Evolutionary conservation across 2,797 vertebrate genomes (phyloP), one percentile per base, ranked within the genome.

Genomic region (Leucoraja ocellata): DNA sequence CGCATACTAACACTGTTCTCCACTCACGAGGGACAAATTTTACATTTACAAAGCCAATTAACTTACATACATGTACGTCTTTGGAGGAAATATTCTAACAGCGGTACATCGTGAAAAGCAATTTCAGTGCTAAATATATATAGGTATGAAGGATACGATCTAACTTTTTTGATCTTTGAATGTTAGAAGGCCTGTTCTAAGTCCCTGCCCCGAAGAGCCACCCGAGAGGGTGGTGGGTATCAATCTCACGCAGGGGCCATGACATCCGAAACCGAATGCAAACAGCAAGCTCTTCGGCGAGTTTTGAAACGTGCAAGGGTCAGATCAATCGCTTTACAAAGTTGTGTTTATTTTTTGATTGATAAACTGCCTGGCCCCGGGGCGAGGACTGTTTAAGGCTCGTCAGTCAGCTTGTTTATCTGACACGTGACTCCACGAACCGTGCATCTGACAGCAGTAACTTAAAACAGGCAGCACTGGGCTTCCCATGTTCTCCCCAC

Each of bases 321-420:
- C 83, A 86, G 83, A 86, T 86, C 58, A 65, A 86, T 63, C 58
- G 58, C 61, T 86, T 86, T 86, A 32, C n/a, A 65, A 32, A n/a
- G 61, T 68, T 32, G 61, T 32, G 21, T 32, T 88, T 88, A 58
- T 84, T 58, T 65, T 63, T 36, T 88, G 84, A 88, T 88, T 65
- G n/a, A 88, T 88, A 88, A 88, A 88, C 84, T 88, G 61, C 61
- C 23, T 36, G n/a, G 63, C 6, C 84, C 46, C 14, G 61, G 78
- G 84, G 84, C 10, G 84, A 88, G 84, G 61, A 68, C 61, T 68
- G 61, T 68, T 10, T 36, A 97, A 96, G 95, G 94, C 94, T 93
- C 94, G 90, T 97, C 96, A 97, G 97, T 98, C 97, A 98, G 97
- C 95, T 96, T 97, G 96, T 98, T 98, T 98, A 98, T 99, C 98